Evolutionary conservation across 2,888 invertebrate species (phyloP).

Genomic region (Pantelozetes paolii): DNA sequence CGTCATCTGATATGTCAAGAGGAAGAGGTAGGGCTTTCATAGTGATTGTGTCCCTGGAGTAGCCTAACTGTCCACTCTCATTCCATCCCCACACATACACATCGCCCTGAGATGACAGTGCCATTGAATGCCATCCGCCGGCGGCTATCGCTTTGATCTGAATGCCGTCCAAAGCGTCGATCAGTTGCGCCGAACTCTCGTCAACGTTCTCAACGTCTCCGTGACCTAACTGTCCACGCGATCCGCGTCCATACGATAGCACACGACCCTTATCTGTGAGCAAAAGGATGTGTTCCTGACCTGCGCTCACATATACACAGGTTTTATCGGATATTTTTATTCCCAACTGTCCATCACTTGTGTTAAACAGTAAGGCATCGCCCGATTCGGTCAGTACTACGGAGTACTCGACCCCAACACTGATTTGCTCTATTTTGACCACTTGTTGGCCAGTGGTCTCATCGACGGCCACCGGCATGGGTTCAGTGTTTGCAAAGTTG

Average conservation of each 20-base stretch:
- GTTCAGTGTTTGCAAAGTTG: constrained; percentile 32
- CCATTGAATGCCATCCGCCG: constrained; percentile 82
- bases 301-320: constrained; percentile 28
- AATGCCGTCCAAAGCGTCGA: constrained; percentile 67
- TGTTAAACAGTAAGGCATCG: constrained; percentile 17
- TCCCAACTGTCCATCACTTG: background rate
- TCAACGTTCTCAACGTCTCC: constrained; percentile 61
- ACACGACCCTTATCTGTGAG: constrained; percentile 67
- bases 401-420: constrained; percentile 42
- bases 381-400: constrained; percentile 42
- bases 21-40: constrained; percentile 29
- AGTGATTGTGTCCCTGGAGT: constrained; percentile 50
- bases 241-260: constrained; percentile 77
- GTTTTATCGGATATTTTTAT: too few species aligned
- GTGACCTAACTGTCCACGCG: constrained; percentile 81
- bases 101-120: constrained; percentile 61
- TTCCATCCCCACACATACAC: constrained; percentile 90
- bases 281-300: constrained; percentile 71
- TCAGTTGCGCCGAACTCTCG: constrained; percentile 61
- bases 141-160: constrained; percentile 66
- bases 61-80: constrained; percentile 75
- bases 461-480: background rate
- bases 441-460: background rate
- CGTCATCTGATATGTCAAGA: constrained; percentile 38
- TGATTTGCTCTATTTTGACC: constrained; percentile 29